These are phyloP conservation scores for Carterocephalus palaemon DNA, from an alignment of 2,888 invertebrate species.

Conservation along the genomic window DNA sequence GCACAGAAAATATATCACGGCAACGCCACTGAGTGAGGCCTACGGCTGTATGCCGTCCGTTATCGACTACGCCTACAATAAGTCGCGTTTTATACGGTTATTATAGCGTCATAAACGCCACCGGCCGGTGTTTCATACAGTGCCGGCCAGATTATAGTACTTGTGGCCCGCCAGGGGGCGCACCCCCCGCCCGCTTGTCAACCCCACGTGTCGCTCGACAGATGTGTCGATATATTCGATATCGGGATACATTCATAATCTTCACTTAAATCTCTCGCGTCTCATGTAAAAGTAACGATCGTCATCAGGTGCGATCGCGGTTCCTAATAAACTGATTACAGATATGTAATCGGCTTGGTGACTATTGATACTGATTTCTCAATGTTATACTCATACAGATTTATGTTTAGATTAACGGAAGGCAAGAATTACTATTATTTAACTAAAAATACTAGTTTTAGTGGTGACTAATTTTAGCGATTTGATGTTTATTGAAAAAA, in stretches of 20 bases:
- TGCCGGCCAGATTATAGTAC: constrained; percentile 74
- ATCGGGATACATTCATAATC: constrained; percentile 78
- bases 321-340: constrained; percentile 16
- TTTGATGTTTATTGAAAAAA: too few relatives aligned
- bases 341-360: constrained; percentile 17
- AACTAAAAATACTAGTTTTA: too few relatives aligned
- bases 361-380: constrained; percentile 6
- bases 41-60: constrained; percentile 70
- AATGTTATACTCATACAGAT: constrained; percentile 1
- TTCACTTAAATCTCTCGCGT: constrained; percentile 66
- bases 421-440: too few relatives aligned
- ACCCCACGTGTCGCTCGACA: constrained; percentile 72
- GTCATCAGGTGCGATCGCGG: constrained; percentile 52
- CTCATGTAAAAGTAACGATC: constrained; percentile 70
- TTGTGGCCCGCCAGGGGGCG: constrained; percentile 51
- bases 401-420: too few relatives aligned
- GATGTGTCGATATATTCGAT: constrained; percentile 77
- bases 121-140: constrained; percentile 77
- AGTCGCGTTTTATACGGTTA: constrained; percentile 79
- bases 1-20: constrained; percentile 44
- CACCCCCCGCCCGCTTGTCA: constrained; percentile 57
- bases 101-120: constrained; percentile 78
- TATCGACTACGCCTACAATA: constrained; percentile 77
- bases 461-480: too few relatives aligned
- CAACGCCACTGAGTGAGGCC: constrained; percentile 53